Evolutionary conservation across 1,140 invertebrate species (phyloP).

Genomic region (Nasonia longicornis): DNA sequence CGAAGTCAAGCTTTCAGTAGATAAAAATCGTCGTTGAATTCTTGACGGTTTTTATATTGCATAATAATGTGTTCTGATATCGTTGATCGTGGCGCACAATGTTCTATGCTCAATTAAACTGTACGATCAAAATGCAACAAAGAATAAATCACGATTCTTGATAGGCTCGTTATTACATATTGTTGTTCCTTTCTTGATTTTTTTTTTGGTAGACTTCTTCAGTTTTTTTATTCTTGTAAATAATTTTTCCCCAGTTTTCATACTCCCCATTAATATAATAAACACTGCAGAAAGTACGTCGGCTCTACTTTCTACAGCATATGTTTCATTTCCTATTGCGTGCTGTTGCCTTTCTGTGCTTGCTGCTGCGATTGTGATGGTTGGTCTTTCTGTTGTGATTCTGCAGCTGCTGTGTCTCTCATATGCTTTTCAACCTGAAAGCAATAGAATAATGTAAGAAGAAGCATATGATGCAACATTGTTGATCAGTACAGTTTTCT

Average conservation of each 20-base stretch:
- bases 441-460: neutral
- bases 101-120: conserved; percentile 19
- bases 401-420: conserved; percentile 68
- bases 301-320: conserved; percentile 49
- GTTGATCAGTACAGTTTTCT: neutral
- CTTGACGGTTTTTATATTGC: conserved; percentile 48
- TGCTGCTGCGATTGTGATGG: conserved; percentile 56
- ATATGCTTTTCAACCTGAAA: conserved; percentile 74
- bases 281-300: conserved; percentile 45
- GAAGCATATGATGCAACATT: neutral
- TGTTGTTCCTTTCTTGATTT: conserved; percentile 40
- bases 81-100: conserved; percentile 30
- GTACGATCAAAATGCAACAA: conserved; percentile 47
- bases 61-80: conserved; percentile 48
- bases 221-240: conserved; percentile 38
- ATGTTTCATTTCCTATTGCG: conserved; percentile 62
- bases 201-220: conserved; percentile 44
- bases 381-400: conserved; percentile 58
- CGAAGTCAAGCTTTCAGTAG: conserved; percentile 45
- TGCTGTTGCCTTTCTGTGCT: conserved; percentile 62
- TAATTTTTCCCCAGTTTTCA: conserved; percentile 34
- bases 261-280: conserved; percentile 39
- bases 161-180: conserved; percentile 40
- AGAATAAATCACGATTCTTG: conserved; percentile 44
- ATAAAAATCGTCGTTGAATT: conserved; percentile 43